Conservation (phyloP, 2,888 invertebrate species). For the Saturnia pavonia region DNA sequence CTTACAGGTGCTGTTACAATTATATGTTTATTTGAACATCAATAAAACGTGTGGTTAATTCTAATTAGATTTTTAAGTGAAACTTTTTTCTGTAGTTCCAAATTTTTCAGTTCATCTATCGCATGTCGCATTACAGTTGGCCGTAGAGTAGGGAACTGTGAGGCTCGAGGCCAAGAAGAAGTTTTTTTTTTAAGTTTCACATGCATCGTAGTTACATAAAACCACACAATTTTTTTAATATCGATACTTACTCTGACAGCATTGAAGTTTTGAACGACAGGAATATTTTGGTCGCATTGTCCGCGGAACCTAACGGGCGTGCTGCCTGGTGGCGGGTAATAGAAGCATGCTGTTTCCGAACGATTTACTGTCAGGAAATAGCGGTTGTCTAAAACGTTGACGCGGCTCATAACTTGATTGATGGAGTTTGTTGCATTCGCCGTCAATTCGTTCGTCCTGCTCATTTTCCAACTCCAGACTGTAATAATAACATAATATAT, state of each 20-base stretch:
- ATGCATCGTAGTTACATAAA: too few relatives aligned
- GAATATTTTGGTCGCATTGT: slow-evolving; percentile 51
- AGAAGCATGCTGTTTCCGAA: slow-evolving; percentile 52
- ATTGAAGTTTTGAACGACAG: slow-evolving; percentile 50
- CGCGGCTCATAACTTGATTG: slow-evolving; percentile 35
- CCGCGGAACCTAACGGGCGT: slow-evolving; percentile 52
- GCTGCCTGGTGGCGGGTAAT: slow-evolving; percentile 44
- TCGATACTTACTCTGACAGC: slow-evolving; percentile 22
- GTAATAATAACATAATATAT: slow-evolving; percentile 24
- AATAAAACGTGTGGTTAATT: too few relatives aligned
- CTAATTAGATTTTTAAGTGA: too few relatives aligned
- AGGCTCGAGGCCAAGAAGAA: too few relatives aligned
- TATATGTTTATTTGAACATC: too few relatives aligned
- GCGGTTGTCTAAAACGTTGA: slow-evolving; percentile 48
- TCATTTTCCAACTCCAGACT: slow-evolving; percentile 71
- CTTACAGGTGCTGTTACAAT: too few relatives aligned
- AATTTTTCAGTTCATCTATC: too few relatives aligned
- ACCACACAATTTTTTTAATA: too few relatives aligned
- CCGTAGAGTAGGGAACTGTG: too few relatives aligned
- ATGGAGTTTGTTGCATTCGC: slow-evolving; percentile 40
- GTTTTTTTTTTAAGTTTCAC: too few relatives aligned
- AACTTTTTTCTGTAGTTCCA: too few relatives aligned
- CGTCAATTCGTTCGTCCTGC: slow-evolving; percentile 45
- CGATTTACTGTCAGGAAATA: slow-evolving; percentile 51
- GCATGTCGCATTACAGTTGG: too few relatives aligned